A percentile compares a stretch with the other conserved stretches of the same genome.
phyloP scores from a whole-genome alignment of 2,797 vertebrate species.

The Huso huso region DNA sequence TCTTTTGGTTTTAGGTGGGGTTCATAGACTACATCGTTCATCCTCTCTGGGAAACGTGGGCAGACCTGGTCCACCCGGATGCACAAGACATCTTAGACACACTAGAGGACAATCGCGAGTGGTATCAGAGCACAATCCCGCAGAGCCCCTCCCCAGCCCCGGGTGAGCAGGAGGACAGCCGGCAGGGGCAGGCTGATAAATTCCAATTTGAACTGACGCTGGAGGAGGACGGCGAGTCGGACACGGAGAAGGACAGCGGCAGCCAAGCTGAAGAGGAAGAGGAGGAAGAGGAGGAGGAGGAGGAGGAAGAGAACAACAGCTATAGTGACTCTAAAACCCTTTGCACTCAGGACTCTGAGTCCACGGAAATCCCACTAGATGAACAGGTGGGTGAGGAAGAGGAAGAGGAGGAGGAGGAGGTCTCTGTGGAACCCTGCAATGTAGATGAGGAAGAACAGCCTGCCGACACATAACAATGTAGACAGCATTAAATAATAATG shows the following conservation, averaged over 20 bases:
- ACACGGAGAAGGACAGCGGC: conserved; percentile 93
- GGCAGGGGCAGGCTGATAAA: conserved; percentile 83
- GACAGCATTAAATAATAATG: conserved; percentile 23
- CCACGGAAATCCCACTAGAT: conserved; percentile 89
- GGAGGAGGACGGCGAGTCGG: conserved; percentile 93
- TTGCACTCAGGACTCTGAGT: conserved; percentile 96
- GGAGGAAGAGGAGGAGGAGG: conserved; percentile 66
- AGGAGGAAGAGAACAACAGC: conserved; percentile 89
- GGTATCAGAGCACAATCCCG: conserved; percentile 99
- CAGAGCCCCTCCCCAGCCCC: conserved; percentile 89
- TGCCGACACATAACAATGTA: conserved; percentile 76
- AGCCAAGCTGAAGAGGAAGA: conserved; percentile 69
- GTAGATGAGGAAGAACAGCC: conserved; percentile 61
- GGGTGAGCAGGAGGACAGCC: conserved; percentile 79
- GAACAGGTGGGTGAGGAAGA: conserved; percentile 81
- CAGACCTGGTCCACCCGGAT: conserved; percentile 92
- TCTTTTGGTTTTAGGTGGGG: conserved; percentile 70
- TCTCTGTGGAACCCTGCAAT: conserved; percentile 58
- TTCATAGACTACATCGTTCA: conserved; percentile 98
- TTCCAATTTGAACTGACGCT: conserved; percentile 97
- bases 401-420: conserved; percentile 50
- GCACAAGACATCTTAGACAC: conserved; percentile 97
- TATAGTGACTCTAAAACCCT: conserved; percentile 98
- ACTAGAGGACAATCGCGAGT: conserved; percentile 96
- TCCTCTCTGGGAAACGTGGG: conserved; percentile 97